Evolutionary conservation across 2,797 vertebrate species (phyloP), one percentile per base, ranked within the genome.

Genomic region (Neoniphon sammara): DNA sequence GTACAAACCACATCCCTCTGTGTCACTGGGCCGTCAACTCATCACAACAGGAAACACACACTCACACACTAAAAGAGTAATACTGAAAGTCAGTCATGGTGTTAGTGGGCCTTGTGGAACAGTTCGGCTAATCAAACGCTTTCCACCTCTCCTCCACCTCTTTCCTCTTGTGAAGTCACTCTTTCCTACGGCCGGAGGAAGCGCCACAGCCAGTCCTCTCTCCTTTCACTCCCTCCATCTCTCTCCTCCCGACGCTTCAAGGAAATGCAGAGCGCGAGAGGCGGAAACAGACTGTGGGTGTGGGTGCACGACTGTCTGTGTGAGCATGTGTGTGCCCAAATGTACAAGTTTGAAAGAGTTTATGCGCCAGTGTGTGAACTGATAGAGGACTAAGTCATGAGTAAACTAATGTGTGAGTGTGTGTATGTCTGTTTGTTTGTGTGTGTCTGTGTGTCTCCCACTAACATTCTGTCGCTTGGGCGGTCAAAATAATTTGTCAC

Each of bases 401-500:
- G 49, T 42, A 60, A 66, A 42, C 49, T 17, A 23, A 27, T 42
- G 47, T 31, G 42, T 27, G 25, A 64, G 67, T 49, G 64, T 80
- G 86, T 88, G 85, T 89, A 27, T 27, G 25, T 27, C 25, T 27
- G 25, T 27, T 65, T 49, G 64, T 80, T 81, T 82, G 62, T 80
- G 86, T 88, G 85, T 89, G 80, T 81, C 77, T 50, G 18, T 66
- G 80, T 82, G 73, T 91, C 88, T 89, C 87, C 89, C 89, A 90
- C 89, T 68, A 88, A 90, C 88, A 90, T 90, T 89, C 89, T 91
- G 90, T 87, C 62, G 82, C 84, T 77, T 80, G 80, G 65, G 86
- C 83, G 87, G 87, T 87, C 81, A 83, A 79, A 69, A 84, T 76
- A 80, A 88, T 77, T 46, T 81, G 85, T 92, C 88, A 84, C 73